phyloP scores from a whole-genome alignment of 2,113 vertebrate genomes.

The Etia nguti region DNA sequence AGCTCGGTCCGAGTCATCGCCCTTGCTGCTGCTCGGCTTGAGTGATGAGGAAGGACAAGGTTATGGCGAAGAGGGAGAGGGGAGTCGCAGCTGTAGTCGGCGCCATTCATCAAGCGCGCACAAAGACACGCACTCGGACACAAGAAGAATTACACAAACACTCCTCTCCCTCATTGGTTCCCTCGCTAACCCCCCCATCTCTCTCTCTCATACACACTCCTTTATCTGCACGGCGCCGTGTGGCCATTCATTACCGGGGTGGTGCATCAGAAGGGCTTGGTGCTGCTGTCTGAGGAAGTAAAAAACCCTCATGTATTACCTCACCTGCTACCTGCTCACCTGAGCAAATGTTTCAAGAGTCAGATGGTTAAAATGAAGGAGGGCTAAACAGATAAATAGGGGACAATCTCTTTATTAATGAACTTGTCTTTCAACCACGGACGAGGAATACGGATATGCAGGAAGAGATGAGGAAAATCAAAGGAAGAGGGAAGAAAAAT shows the following conservation, averaged over 20 bases:
- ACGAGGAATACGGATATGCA: background rate
- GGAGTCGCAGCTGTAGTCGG: constrained; percentile 36
- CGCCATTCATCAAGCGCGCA: constrained; percentile 44
- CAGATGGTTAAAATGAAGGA: background rate
- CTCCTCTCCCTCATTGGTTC: background rate
- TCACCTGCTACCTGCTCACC: background rate
- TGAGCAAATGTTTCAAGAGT: constrained; percentile 16
- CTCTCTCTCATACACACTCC: background rate
- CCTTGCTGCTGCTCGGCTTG: constrained; percentile 29
- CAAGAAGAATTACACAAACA: background rate
- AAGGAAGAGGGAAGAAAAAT: background rate
- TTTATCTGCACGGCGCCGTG: background rate
- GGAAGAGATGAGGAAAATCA: background rate
- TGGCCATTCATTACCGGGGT: background rate
- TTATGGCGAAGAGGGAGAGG: constrained; percentile 47
- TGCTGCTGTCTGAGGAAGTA: background rate
- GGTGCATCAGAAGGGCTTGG: background rate
- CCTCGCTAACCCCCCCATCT: background rate
- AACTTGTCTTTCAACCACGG: background rate
- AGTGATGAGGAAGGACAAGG: constrained; percentile 70
- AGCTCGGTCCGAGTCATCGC: background rate
- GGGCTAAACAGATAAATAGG: background rate
- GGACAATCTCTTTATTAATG: background rate
- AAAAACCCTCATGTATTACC: background rate
- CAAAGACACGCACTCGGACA: background rate